A percentile compares a stretch with the other conserved stretches of the same genome.
Evolutionary conservation across 2,888 invertebrate genomes (phyloP).

Genomic region (Cacoxenus indagator): DNA sequence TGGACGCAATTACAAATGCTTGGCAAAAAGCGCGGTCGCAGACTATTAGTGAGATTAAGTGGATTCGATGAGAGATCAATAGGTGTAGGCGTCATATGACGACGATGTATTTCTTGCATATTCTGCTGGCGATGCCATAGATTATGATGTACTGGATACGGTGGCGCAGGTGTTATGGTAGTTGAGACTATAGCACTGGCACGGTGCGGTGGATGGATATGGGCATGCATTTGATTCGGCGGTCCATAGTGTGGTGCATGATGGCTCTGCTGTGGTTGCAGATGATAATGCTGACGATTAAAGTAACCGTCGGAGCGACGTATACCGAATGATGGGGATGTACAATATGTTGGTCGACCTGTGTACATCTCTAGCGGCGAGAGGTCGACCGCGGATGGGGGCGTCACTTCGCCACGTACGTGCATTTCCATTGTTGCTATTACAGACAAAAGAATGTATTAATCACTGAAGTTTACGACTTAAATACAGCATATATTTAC

Average conservation of each 20-base stretch:
- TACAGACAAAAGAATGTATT: neutral
- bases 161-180: slow-evolving; percentile 71
- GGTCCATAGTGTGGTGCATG: slow-evolving; percentile 47
- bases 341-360: slow-evolving; percentile 64
- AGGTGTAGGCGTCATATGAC: slow-evolving; percentile 71
- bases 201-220: slow-evolving; percentile 52
- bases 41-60: slow-evolving; percentile 62
- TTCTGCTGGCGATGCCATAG: slow-evolving; percentile 83
- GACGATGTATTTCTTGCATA: slow-evolving; percentile 74
- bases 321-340: slow-evolving; percentile 65
- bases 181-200: slow-evolving; percentile 51
- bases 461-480: neutral
- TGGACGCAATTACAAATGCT: slow-evolving; percentile 68
- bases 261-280: slow-evolving; percentile 54
- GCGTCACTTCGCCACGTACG: slow-evolving; percentile 4
- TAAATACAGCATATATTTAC: neutral
- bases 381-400: slow-evolving; percentile 50
- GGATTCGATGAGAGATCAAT: slow-evolving; percentile 70
- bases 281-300: slow-evolving; percentile 55
- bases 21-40: slow-evolving; percentile 62
- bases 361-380: slow-evolving; percentile 60
- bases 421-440: slow-evolving; percentile 3
- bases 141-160: slow-evolving; percentile 81
- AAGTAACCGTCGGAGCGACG: slow-evolving; percentile 52
- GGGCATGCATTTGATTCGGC: slow-evolving; percentile 59